Evolutionary conservation across 2,113 vertebrate species (phyloP), one percentile per base, ranked within the genome.

Genomic region (Tetrax tetrax): DNA sequence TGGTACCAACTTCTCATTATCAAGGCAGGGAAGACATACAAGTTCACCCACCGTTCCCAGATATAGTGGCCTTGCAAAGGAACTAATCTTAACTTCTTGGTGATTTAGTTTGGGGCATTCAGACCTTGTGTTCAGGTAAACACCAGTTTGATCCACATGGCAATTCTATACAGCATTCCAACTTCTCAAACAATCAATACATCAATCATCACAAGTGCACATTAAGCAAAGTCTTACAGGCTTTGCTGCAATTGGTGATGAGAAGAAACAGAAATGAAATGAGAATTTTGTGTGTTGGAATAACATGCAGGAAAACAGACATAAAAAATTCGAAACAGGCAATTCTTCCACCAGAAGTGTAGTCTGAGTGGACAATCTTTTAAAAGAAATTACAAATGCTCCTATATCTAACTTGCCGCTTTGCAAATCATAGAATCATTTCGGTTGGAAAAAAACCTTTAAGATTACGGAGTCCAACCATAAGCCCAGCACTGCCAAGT

Each of bases 101-200:
- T 0, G 9, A 84, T 69, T 63, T 71, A 78, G 22, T 45, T 37
- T 83, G 27, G 15, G 25, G 15, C 14, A 86, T 22, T 90, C 45
- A 64, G 23, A 72, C 7, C 5, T 6, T 41, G 13, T 17, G n/a
- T 27, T 79, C 43, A 35, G 21, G 8, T 43, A 76, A 91, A 70
- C 15, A 15, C 0, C 13, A 43, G 38, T 71, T 12, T n/a, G 8
- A 38, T 56, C 35, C 20, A 15, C 17, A 45, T 0, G 8, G 27
- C 15, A 89, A 70, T 27, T 77, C 29, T 48, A 65, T 4, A 76
- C 0, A 56, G 21, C 9, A 71, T 80, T 12, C 24, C 14, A 77
- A 45, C 8, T 84, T 60, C 31, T 22, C 57, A 84, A 70, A 91
- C 2, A 23, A 77, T 6, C 11, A 45, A 41, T 4, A 45, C 2